phyloP scores from a whole-genome alignment of 2,888 invertebrate genomes.

The Cyclophora punctaria region DNA sequence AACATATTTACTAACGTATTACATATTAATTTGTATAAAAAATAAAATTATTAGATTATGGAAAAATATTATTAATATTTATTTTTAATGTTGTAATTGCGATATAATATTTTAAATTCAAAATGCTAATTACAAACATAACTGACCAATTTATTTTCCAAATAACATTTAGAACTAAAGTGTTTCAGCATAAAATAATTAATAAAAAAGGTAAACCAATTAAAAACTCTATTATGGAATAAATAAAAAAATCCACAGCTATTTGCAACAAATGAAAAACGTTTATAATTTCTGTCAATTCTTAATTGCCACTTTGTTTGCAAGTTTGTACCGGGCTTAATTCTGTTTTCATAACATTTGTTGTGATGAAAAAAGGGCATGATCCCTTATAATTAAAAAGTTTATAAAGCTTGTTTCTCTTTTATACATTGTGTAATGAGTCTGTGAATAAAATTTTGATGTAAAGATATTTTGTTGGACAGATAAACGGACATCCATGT shows the following conservation, averaged over 20 bases:
- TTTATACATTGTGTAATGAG: conserved; percentile 8
- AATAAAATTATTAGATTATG: no score
- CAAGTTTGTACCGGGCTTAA: no score
- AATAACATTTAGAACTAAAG: no score
- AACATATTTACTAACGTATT: no score
- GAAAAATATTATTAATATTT: no score
- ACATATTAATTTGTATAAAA: no score
- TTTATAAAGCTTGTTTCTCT: conserved; percentile 5
- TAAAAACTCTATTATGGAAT: neutral
- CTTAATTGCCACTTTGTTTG: neutral
- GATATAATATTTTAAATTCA: no score
- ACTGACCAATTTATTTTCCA: no score
- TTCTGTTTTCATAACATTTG: conserved; percentile 3
- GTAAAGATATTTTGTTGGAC: neutral
- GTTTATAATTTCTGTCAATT: neutral
- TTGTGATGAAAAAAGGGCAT: conserved; percentile 9
- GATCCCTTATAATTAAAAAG: conserved; percentile 11
- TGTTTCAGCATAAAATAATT: neutral
- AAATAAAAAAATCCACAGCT: neutral
- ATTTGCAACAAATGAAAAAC: neutral
- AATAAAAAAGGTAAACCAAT: neutral
- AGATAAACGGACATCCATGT: neutral
- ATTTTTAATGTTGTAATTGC: no score
- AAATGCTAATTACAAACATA: no score
- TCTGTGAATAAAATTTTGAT: conserved; percentile 3